Evolutionary conservation across 2,888 invertebrate species (phyloP).

Genomic region (Euclidia mi): DNA sequence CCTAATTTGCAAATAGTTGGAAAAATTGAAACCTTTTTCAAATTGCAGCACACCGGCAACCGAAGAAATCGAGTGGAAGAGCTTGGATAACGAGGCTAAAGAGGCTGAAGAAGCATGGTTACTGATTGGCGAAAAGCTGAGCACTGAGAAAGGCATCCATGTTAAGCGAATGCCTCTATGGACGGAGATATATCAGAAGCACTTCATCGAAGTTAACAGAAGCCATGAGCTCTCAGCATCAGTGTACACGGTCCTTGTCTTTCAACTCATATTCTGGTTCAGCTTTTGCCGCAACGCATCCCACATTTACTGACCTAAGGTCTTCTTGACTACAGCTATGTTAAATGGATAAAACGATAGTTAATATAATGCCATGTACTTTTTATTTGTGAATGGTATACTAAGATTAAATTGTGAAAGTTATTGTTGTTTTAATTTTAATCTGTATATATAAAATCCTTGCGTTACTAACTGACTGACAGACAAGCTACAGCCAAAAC

Average conservation of each 20-base stretch:
- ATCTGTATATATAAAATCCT: too few species aligned
- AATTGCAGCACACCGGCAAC: conserved; percentile 68
- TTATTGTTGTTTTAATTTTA: conserved; percentile 13
- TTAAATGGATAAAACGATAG: conserved; percentile 9
- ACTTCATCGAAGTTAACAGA: conserved; percentile 70
- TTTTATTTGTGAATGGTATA: conserved; percentile 56
- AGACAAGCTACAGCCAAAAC: too few species aligned
- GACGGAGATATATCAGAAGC: conserved; percentile 72
- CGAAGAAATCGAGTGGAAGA: conserved; percentile 62
- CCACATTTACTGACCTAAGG: conserved; percentile 31
- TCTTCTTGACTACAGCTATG: too few species aligned
- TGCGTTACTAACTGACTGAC: too few species aligned
- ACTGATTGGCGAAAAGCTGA: conserved; percentile 58
- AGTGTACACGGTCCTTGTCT: conserved; percentile 38
- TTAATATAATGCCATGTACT: conserved; percentile 57
- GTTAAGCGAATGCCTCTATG: conserved; percentile 68
- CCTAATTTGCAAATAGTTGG: too few species aligned
- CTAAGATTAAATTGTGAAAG: conserved; percentile 35
- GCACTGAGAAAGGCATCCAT: conserved; percentile 62
- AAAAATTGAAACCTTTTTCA: background rate
- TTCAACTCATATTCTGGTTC: conserved; percentile 48
- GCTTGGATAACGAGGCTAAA: conserved; percentile 51
- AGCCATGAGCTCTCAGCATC: conserved; percentile 27
- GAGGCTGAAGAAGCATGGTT: conserved; percentile 67
- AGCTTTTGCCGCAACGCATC: conserved; percentile 38